A percentile compares a stretch with the other conserved stretches of the same genome.
These are phyloP conservation scores for Emydoidea blandingii DNA, from an alignment of 2,797 vertebrate genomes.

Conservation along the genomic window DNA sequence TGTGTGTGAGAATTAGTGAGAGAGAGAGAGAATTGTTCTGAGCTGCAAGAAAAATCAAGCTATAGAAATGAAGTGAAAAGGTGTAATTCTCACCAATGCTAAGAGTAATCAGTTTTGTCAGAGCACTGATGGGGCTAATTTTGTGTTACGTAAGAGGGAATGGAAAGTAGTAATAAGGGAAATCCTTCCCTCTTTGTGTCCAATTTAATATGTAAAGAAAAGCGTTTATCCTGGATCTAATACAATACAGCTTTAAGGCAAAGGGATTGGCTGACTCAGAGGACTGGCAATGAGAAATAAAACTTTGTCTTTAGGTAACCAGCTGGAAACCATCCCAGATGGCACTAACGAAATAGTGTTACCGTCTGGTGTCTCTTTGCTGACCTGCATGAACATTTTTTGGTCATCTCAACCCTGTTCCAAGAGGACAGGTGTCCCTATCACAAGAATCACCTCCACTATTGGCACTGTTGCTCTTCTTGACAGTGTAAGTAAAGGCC, in stretches of 20 bases:
- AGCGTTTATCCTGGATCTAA: neutral
- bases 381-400: neutral
- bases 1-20: neutral
- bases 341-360: neutral
- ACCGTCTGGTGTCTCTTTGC: neutral
- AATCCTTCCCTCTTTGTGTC: neutral
- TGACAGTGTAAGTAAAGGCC: rapidly evolving
- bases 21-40: neutral
- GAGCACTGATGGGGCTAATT: slow-evolving; percentile 1
- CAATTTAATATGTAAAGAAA: neutral
- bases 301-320: neutral
- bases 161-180: neutral
- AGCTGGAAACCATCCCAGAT: neutral
- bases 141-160: slow-evolving; percentile 21
- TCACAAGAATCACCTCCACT: rapidly evolving
- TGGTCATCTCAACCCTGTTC: neutral
- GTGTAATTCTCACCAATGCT: neutral
- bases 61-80: neutral
- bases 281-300: neutral
- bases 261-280: neutral
- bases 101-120: slow-evolving; percentile 7
- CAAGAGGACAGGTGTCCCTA: neutral
- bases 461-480: neutral
- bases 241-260: neutral
- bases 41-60: neutral